These are phyloP conservation scores for Trachurus trachurus DNA, from an alignment of 2,797 vertebrate genomes.

Conservation along the genomic window DNA sequence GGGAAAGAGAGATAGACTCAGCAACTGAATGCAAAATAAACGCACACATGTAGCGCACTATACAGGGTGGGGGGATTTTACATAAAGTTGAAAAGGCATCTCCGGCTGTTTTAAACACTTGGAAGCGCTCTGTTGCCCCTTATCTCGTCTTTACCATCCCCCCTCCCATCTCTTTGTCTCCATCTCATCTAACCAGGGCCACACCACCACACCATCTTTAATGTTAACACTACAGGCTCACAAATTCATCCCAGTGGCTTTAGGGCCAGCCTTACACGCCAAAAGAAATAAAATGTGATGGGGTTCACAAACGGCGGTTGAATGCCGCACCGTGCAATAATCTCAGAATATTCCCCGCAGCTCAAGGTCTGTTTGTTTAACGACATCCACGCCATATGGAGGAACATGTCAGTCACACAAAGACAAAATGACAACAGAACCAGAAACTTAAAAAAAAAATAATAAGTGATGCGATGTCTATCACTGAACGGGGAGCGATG, in stretches of 20 bases:
- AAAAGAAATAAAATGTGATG: neutral
- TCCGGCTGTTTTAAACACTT: conserved; percentile 32
- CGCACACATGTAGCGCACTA: conserved; percentile 33
- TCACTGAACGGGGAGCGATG: neutral
- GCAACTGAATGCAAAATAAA: conserved; percentile 67
- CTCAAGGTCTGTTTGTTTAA: neutral
- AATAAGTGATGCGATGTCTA: neutral
- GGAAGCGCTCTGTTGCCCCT: conserved; percentile 11
- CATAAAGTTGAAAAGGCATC: conserved; percentile 47
- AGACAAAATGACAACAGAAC: conserved; percentile 35
- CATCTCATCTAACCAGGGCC: conserved; percentile 27
- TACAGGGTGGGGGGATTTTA: conserved; percentile 34
- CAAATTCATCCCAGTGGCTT: neutral
- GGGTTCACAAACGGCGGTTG: neutral
- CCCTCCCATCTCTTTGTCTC: conserved; percentile 15
- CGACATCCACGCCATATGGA: neutral
- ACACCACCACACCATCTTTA: conserved; percentile 22
- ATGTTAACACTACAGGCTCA: conserved; percentile 41
- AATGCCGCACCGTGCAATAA: neutral
- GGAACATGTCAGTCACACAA: neutral
- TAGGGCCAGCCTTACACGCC: neutral
- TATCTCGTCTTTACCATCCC: conserved; percentile 19
- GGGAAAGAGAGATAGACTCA: conserved; percentile 34
- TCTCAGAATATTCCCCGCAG: neutral
- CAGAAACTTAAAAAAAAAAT: conserved; percentile 11